A percentile compares a stretch with the other conserved stretches of the same genome.
These are phyloP conservation scores for Onthophagus sagittarius DNA, from an alignment of 2,888 invertebrate species.

Conservation along the genomic window DNA sequence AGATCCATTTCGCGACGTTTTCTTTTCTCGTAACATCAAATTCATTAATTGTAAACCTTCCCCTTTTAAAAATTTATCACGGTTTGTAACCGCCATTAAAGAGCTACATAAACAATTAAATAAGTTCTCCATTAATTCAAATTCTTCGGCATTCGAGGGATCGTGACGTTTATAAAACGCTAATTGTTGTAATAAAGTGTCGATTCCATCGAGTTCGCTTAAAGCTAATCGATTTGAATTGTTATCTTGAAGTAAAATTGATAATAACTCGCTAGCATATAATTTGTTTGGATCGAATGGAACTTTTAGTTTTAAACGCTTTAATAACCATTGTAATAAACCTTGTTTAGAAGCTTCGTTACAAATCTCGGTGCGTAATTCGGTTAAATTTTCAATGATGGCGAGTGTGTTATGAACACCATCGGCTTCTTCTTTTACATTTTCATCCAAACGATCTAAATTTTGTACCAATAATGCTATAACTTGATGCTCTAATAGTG, in stretches of 20 bases:
- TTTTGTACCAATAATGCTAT: constrained; percentile 90
- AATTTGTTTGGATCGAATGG: constrained; percentile 94
- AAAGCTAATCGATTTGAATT: constrained; percentile 75
- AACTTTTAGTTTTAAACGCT: constrained; percentile 79
- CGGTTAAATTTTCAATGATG: constrained; percentile 92
- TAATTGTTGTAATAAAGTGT: constrained; percentile 90
- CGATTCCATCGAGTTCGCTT: constrained; percentile 94
- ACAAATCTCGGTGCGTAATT: constrained; percentile 81
- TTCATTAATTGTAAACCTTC: constrained; percentile 99
- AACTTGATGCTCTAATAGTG: constrained; percentile 84
- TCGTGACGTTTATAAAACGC: constrained; percentile 95
- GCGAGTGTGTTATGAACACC: constrained; percentile 90
- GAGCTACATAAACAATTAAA: constrained; percentile 95
- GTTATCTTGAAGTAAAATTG: constrained; percentile 89
- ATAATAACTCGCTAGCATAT: constrained; percentile 93
- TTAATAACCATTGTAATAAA: constrained; percentile 86
- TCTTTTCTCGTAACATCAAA: constrained; percentile 96
- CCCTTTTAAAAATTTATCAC: constrained; percentile 89
- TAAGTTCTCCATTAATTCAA: constrained; percentile 98
- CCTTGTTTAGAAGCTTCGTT: constrained; percentile 87
- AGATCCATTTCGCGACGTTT: constrained; percentile 92
- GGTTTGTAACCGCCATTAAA: constrained; percentile 81
- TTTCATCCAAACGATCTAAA: constrained; percentile 88
- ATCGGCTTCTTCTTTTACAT: constrained; percentile 88
- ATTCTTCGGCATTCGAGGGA: constrained; percentile 86